Base-by-base conservation (phyloP, 2,888 invertebrate species). In the Cactoblastis cactorum region DNA sequence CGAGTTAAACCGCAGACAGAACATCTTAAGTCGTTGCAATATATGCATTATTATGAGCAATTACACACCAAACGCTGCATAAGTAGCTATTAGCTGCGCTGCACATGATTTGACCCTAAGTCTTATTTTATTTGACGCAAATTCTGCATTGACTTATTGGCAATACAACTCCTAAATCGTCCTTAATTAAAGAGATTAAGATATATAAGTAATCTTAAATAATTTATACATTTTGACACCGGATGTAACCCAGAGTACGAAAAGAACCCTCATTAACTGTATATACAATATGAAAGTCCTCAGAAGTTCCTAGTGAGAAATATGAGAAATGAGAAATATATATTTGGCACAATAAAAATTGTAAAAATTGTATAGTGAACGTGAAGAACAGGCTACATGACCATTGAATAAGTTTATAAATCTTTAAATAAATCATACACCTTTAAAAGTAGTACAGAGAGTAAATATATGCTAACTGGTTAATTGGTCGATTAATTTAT, bases 101-200 rank as follows among this genome's bases (percentile, higher is more conserved):
- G n/a, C n/a, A n/a, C n/a, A n/a, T 53, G 50, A 53, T 54, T 52
- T 34, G 32, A 32, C 14, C 43, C 48, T 51, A 11, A 43, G 9
- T 14, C 69, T 75, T 72, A 69, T 50, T 51, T 53, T 52, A 53
- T 54, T 52, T 34, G 32, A 32, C 14, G 47, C 48, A 53, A 11
- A 43, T 15, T 14, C 32, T 43, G 28, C 43, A 1, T 43, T 43
- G 43, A 53, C 49, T 53, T 51, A 49, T 53, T 51, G 24, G 34
- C 14, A 19, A 32, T 17, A 19, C 5, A 19, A 34, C 3, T 11
- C 33, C 9, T 34, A 34, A 46, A 34, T 46, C 34, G 33, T 46
- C 14, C 28, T 24, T 24, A 14, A 24, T 43, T n/a, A 24, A 17
- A 32, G 15, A 41, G 15, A 12, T 28, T 41, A 43, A 32, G 17